These are phyloP conservation scores for Archilochus colubris DNA, from an alignment of 2,113 vertebrate genomes.

Conservation along the genomic window DNA sequence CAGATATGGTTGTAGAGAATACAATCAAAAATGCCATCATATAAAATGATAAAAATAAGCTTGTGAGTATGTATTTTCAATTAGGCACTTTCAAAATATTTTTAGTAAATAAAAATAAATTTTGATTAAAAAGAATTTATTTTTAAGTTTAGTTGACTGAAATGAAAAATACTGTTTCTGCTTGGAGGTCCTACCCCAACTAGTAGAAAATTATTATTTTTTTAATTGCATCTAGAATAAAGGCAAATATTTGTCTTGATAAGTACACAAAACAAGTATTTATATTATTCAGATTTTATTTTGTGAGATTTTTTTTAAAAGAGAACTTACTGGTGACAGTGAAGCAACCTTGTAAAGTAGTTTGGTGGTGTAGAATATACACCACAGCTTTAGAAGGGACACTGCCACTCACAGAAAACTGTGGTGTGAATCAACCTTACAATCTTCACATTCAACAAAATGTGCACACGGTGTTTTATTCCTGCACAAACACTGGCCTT, in stretches of 20 bases:
- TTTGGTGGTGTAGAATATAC: background rate
- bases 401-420: background rate
- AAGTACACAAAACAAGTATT: background rate
- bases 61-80: background rate
- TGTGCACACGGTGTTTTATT: background rate
- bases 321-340: background rate
- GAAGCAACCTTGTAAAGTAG: background rate
- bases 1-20: background rate
- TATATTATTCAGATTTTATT: background rate
- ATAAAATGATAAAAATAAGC: background rate
- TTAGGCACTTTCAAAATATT: background rate
- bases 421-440: background rate
- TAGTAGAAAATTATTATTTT: background rate
- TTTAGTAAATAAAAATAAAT: background rate
- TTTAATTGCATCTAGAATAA: background rate
- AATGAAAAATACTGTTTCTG: background rate
- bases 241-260: background rate
- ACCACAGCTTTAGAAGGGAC: background rate
- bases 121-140: background rate
- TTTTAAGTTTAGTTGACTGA: background rate
- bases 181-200: fast-evolving
- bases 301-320: background rate
- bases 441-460: background rate
- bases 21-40: background rate
- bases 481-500: background rate